Percentiles rank a stretch among this genome's conserved stretches.
phyloP scores from a whole-genome alignment of 1,140 invertebrate genomes.

The Caenorhabditis elegans region DNA sequence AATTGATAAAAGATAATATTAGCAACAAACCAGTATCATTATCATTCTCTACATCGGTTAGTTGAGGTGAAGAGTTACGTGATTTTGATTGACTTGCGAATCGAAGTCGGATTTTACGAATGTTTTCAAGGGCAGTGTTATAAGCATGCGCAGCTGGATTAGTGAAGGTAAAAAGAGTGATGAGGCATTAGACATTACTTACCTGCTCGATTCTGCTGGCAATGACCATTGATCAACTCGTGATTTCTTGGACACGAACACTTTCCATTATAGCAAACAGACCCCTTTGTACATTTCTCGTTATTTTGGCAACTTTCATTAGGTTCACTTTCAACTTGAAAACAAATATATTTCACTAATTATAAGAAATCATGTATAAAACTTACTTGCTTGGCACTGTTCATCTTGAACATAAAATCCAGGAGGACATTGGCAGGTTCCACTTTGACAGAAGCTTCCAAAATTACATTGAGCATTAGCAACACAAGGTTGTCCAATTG shows the following conservation, averaged over 20 bases:
- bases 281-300: not conserved
- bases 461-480: constrained; percentile 66
- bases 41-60: not conserved
- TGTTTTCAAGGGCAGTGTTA: constrained; percentile 6
- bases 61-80: not conserved
- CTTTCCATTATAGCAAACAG: not conserved
- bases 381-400: constrained; percentile 2
- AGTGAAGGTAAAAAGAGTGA: not conserved
- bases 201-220: constrained; percentile 20
- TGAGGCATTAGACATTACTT: too few species aligned
- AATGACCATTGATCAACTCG: not conserved
- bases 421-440: constrained; percentile 32
- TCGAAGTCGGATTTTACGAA: not conserved
- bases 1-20: not conserved
- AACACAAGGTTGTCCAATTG: constrained; percentile 57
- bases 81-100: constrained; percentile 2
- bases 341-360: not conserved
- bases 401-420: not conserved
- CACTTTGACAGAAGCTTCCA: constrained; percentile 54
- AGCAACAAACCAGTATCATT: not conserved
- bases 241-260: not conserved
- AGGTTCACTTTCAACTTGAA: not conserved
- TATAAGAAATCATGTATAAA: not conserved
- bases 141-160: constrained; percentile 5
- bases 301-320: not conserved